phyloP scores from a whole-genome alignment of 2,113 vertebrate genomes.

The Dasyprocta punctata region DNA sequence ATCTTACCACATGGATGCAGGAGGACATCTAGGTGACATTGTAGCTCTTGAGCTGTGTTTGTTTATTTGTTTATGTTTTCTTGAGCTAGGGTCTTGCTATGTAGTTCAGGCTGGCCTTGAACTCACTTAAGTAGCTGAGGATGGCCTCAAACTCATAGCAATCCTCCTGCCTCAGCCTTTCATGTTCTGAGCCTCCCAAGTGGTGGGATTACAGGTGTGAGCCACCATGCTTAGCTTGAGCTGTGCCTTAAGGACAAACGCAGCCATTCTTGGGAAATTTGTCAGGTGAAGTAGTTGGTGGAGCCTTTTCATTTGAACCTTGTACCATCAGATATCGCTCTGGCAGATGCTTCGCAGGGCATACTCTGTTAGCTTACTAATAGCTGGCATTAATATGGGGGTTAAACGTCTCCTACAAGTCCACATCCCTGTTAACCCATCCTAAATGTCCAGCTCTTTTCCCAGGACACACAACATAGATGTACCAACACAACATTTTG shows the following conservation, averaged over 20 bases:
- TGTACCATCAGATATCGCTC: not conserved
- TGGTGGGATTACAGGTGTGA: not conserved
- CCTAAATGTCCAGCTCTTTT: not conserved
- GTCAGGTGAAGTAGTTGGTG: not conserved
- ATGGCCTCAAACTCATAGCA: not conserved
- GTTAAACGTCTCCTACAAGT: not conserved
- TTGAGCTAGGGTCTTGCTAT: not conserved
- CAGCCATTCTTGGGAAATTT: not conserved
- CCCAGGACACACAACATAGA: not conserved
- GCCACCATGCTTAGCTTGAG: not conserved
- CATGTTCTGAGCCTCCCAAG: not conserved
- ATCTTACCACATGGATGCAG: not conserved
- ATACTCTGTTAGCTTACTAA: not conserved
- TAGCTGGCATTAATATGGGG: not conserved
- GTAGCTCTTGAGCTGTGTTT: not conserved
- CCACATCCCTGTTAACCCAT: not conserved
- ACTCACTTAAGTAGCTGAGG: not conserved
- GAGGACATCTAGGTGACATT: not conserved
- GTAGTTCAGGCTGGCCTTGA: not conserved
- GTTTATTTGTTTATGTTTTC: not conserved
- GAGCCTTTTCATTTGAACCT: not conserved
- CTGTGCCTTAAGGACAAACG: not conserved
- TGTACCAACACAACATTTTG: not conserved
- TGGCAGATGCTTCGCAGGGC: not conserved
- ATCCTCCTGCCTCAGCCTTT: not conserved